A percentile compares a stretch with the other conserved stretches of the same genome.
These are phyloP conservation scores for Penaeus monodon DNA, from an alignment of 2,888 invertebrate genomes.

Conservation along the genomic window DNA sequence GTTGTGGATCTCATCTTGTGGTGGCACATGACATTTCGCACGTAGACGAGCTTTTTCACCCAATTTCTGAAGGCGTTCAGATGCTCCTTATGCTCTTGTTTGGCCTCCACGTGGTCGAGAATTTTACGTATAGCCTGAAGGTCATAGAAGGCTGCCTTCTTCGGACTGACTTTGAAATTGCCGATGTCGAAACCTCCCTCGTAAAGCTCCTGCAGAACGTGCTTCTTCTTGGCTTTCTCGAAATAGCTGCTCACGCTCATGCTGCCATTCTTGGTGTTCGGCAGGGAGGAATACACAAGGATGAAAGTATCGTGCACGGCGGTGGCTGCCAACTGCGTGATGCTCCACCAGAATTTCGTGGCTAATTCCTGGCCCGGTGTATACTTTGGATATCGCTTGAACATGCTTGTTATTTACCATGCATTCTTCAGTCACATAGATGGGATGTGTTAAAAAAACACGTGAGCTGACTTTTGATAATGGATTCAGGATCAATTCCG, in stretches of 20 bases:
- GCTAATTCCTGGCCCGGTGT: constrained; percentile 22
- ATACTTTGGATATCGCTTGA: neutral
- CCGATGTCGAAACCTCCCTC: constrained; percentile 14
- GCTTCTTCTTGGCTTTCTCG: neutral
- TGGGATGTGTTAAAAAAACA: too few species aligned
- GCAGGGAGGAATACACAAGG: constrained; percentile 22
- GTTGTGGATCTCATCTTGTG: neutral
- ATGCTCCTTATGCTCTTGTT: too few species aligned
- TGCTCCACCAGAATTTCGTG: constrained; percentile 23
- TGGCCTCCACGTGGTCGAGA: constrained; percentile 22
- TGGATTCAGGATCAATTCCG: too few species aligned
- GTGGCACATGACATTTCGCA: constrained; percentile 32
- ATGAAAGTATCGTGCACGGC: constrained; percentile 28
- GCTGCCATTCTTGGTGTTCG: constrained; percentile 7
- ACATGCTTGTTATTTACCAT: neutral
- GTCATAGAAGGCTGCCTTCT: neutral
- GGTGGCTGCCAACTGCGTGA: constrained; percentile 28
- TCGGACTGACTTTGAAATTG: constrained; percentile 20
- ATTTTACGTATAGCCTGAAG: constrained; percentile 31
- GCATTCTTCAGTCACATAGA: too few species aligned
- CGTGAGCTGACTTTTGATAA: too few species aligned
- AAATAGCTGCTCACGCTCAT: constrained; percentile 17
- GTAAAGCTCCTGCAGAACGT: constrained; percentile 7
- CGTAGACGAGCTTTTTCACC: constrained; percentile 13
- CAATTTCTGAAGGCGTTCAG: neutral